Base-by-base conservation (phyloP, 2,113 vertebrate genomes). In the Syrmaticus mikado region DNA sequence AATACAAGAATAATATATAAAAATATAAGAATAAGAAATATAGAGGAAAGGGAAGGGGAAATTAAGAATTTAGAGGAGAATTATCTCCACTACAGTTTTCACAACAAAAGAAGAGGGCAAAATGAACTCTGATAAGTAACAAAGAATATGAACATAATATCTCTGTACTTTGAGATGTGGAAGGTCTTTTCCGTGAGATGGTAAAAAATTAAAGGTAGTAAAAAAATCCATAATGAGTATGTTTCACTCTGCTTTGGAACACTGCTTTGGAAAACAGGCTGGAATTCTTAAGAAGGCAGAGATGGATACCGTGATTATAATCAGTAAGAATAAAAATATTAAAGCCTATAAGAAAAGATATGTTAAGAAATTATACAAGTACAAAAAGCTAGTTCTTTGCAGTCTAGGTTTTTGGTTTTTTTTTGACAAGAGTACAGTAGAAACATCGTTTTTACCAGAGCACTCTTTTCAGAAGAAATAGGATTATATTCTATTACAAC, bases 401-500 rank as follows among this genome's bases (percentile, higher is more conserved):
- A 92, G 87, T 32, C 75, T 82, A 11, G 8, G 20, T 22, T 48
- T 48, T 48, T 22, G n/a, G n/a, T 95, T 85, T 85, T 38, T 38
- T 38, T 38, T 38, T 38, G 38, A 85, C 82, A 91, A 65, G 53
- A 6, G 13, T 82, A 73, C 72, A 92, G 57, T 11, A 78, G 72
- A 79, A 89, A 87, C 78, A 85, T 30, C 28, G 1, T 38, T 96
- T 91, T 92, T 94, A 87, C 38, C n/a, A 82, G 22, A 60, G 6
- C 7, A 84, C 12, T 40, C 55, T 83, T 89, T 89, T 53, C 62
- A 14, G 90, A 94, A 92, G 60, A 78, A 85, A 85, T 41, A 65
- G 18, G 22, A 85, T 85, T 89, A 65, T 57, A 72, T 83, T 92
- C 75, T 87, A 71, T 77, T 91, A 53, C 57, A 94, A 57, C 28